A percentile compares a stretch with the other conserved stretches of the same genome.
phyloP scores from a whole-genome alignment of 2,888 invertebrate species.

The Agelastica alni region DNA sequence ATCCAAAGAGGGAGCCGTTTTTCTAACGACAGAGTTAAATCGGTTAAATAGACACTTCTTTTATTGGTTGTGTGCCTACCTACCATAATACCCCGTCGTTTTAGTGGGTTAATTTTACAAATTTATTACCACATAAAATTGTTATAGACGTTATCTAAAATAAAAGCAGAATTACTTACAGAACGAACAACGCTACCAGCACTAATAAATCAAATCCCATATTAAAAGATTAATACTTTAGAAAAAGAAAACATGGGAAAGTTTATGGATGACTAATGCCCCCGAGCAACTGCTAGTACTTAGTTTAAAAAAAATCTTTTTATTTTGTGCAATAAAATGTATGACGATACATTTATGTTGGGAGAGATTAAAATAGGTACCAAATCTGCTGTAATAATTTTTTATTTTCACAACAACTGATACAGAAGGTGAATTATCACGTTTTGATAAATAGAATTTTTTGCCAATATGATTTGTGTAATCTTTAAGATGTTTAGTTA shows the following conservation, averaged over 20 bases:
- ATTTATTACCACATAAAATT: constrained; percentile 45
- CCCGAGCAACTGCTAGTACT: constrained; percentile 6
- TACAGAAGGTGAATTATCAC: too few species aligned
- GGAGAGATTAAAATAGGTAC: constrained; percentile 10
- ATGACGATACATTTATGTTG: constrained; percentile 2
- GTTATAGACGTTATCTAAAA: constrained; percentile 38
- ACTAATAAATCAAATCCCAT: constrained; percentile 33
- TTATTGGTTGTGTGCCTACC: constrained; percentile 45
- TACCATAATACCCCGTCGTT: constrained; percentile 40
- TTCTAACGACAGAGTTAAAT: constrained; percentile 51
- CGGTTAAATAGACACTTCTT: constrained; percentile 48
- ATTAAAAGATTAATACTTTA: constrained; percentile 31
- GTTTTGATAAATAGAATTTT: too few species aligned
- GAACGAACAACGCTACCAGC: constrained; percentile 25
- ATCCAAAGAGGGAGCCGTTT: constrained; percentile 38
- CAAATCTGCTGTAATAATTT: too few species aligned
- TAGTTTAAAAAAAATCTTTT: not conserved
- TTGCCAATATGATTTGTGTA: too few species aligned
- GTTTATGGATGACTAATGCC: constrained; percentile 17
- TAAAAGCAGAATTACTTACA: constrained; percentile 35
- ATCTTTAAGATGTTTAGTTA: too few species aligned
- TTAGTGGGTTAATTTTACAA: constrained; percentile 47
- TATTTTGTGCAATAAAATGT: constrained; percentile 5
- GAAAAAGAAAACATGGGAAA: constrained; percentile 27
- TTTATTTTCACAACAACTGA: too few species aligned